Evolutionary conservation across 2,113 vertebrate genomes (phyloP).

Genomic region (Alexandromys fortis): DNA sequence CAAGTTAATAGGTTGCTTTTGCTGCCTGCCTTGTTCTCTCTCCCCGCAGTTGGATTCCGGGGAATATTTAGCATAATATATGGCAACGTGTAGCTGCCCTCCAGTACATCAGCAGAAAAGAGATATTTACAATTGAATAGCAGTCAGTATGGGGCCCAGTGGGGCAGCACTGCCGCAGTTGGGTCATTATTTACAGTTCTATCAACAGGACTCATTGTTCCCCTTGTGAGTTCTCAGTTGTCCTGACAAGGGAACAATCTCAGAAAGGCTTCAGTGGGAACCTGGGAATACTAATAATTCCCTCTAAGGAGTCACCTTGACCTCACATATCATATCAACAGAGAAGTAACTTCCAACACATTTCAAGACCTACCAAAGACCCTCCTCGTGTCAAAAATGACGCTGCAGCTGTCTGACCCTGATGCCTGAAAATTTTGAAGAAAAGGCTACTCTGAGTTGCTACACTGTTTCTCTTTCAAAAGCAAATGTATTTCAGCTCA

Average conservation of each 20-base stretch:
- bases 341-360: neutral
- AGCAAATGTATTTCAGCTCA: slow-evolving; percentile 24
- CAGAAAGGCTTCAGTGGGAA: neutral
- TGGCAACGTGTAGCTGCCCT: slow-evolving; percentile 40
- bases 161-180: neutral
- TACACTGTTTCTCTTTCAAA: neutral
- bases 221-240: neutral
- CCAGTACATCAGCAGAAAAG: neutral
- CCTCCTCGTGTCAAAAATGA: neutral
- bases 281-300: neutral
- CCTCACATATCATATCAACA: neutral
- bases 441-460: neutral
- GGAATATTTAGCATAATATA: slow-evolving; percentile 78
- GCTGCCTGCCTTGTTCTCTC: slow-evolving; percentile 45
- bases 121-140: slow-evolving; percentile 66
- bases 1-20: slow-evolving; percentile 59
- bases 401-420: neutral
- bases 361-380: neutral
- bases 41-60: slow-evolving; percentile 45
- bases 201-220: slow-evolving; percentile 33
- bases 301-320: neutral
- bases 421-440: neutral
- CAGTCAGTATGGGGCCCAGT: neutral
- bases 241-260: neutral
- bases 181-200: slow-evolving; percentile 53